Evolutionary conservation across 2,113 vertebrate genomes (phyloP).

Genomic region (Balaeniceps rex): DNA sequence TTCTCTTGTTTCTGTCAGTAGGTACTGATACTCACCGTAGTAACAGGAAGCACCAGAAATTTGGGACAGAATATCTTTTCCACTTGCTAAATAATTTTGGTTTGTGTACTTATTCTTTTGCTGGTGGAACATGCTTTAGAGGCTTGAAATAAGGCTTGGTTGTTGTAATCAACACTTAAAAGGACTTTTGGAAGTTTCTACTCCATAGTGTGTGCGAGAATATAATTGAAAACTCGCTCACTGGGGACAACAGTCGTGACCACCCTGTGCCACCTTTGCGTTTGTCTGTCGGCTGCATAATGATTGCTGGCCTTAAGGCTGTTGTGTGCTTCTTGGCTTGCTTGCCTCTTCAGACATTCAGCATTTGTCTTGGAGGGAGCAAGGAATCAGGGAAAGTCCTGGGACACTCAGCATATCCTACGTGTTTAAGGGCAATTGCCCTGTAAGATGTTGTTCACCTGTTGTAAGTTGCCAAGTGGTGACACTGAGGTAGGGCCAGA

Average conservation of each 20-base stretch:
- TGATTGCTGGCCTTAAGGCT: neutral
- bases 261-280: neutral
- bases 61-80: neutral
- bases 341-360: neutral
- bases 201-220: neutral
- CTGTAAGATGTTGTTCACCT: neutral
- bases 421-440: neutral
- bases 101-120: neutral
- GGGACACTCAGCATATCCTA: neutral
- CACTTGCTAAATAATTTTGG: neutral
- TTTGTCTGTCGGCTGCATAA: neutral
- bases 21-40: neutral
- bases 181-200: neutral
- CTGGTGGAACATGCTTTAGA: neutral
- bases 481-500: neutral
- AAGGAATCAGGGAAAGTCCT: rapidly evolving
- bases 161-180: neutral
- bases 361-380: neutral
- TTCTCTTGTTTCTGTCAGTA: neutral
- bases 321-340: neutral
- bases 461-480: neutral
- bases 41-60: neutral
- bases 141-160: neutral
- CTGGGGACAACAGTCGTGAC: neutral
- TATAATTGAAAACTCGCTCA: neutral